Evolutionary conservation across 1,140 invertebrate species (phyloP).

Genomic region (Nylanderia fulva): DNA sequence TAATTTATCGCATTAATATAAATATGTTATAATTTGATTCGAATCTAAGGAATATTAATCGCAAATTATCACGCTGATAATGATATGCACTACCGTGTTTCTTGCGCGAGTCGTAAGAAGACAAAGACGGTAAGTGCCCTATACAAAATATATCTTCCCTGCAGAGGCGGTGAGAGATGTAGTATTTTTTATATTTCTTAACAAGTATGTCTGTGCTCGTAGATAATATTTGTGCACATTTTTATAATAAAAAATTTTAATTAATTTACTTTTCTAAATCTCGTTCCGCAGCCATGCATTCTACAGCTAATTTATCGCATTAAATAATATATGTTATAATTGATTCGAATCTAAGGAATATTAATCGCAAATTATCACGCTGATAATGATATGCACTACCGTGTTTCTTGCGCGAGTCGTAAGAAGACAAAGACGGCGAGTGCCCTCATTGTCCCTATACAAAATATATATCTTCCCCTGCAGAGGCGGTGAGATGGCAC

Average conservation of each 20-base stretch:
- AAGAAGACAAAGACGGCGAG: not conserved
- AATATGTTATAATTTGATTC: not conserved
- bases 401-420: not conserved
- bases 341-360: slow-evolving; percentile 5
- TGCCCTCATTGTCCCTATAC: slow-evolving; percentile 17
- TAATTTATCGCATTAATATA: not conserved
- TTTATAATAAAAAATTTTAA: not conserved
- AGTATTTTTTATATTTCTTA: too few species aligned
- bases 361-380: not conserved
- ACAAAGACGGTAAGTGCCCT: not conserved
- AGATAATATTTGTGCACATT: not conserved
- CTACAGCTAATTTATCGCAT: not conserved
- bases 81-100: slow-evolving; percentile 7
- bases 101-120: not conserved
- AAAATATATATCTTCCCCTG: slow-evolving; percentile 50
- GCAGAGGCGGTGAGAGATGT: slow-evolving; percentile 32
- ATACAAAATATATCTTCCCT: slow-evolving; percentile 38
- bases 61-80: slow-evolving; percentile 1
- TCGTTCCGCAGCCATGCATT: not conserved
- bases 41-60: slow-evolving; percentile 13
- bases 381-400: slow-evolving; percentile 33
- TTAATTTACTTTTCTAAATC: not conserved
- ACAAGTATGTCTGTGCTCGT: not conserved
- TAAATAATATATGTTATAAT: not conserved
- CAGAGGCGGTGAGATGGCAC: slow-evolving; percentile 47